Percentiles rank a stretch among this genome's conserved stretches.
These are phyloP conservation scores for Corbicula japonica DNA, from an alignment of 2,888 invertebrate species.

Conservation along the genomic window DNA sequence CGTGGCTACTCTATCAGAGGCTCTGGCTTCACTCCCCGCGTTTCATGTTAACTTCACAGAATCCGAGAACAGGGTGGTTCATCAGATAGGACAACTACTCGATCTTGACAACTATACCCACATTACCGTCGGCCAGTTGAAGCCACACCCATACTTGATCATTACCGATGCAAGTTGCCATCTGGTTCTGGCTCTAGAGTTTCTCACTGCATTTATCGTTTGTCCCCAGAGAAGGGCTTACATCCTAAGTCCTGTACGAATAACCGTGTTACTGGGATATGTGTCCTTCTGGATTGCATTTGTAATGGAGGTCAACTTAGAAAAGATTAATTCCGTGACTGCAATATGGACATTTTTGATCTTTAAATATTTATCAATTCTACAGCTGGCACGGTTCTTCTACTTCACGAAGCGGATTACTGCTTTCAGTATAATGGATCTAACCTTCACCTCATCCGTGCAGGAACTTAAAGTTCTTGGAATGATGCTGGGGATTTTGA, in stretches of 20 bases:
- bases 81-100: too few species aligned
- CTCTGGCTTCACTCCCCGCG: constrained; percentile 7
- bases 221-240: constrained; percentile 1
- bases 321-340: background rate
- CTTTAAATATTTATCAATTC: background rate
- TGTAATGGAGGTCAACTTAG: background rate
- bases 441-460: constrained; percentile 1
- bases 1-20: background rate
- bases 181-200: background rate
- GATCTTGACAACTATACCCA: constrained; percentile 5
- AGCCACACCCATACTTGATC: constrained; percentile 1
- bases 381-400: constrained; percentile 2
- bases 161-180: background rate
- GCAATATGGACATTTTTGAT: background rate
- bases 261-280: constrained; percentile 6
- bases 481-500: background rate
- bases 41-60: constrained; percentile 1
- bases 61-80: background rate
- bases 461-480: constrained; percentile 8
- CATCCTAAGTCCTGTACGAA: constrained; percentile 1
- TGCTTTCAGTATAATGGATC: constrained; percentile 3
- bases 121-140: background rate
- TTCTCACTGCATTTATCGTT: background rate
- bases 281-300: constrained; percentile 7
- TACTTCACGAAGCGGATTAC: constrained; percentile 2